Evolutionary conservation across 2,888 invertebrate genomes (phyloP), one percentile per base, ranked within the genome.

Genomic region (Nomada ruficornis): DNA sequence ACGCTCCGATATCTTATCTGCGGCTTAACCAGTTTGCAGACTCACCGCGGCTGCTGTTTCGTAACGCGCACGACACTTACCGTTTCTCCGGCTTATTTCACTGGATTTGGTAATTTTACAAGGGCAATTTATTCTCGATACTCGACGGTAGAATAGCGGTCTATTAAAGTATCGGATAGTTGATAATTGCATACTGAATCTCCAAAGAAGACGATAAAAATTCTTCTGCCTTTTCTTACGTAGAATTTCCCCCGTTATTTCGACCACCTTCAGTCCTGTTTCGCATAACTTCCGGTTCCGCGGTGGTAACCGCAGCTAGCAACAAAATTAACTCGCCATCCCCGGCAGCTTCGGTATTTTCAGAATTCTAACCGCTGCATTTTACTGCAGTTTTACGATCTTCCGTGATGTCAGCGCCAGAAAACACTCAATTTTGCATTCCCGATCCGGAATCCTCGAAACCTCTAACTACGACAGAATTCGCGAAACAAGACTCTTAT

Each of bases 1-100:
- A 52, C 65, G 44, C 29, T 59, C 4, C 67, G 67, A 77, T 82
- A 82, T 82, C 82, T 82, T 83, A 83, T 82, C 82, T 62, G 55
- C 29, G 77, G 52, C 65, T 71, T 82, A 82, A 77, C 77, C 82
- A 73, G 73, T 64, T 77, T 73, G 73, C 57, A 23, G 64, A 69
- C 82, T 69, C 64, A 36, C 57, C 63, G 68, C 54, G 59, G 55
- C 80, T 60, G 42, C 29, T 57, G 65, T 80, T 74, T 65, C 69
- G 23, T 70, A 65, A 75, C 26, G 20, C 68, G 29, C n/a, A 18
- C 50, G 47, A 63, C 13, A 62, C 44, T 77, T 55, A 36, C 23
- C 23, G 77, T 13, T 13, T 20, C 15, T 20, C 20, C 18, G 59
- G 7, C 18, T 11, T 13, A 18, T 15, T 3, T 23, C 23, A 13